Evolutionary conservation across 2,113 vertebrate genomes (phyloP), one percentile per base, ranked within the genome.

Genomic region (Pangasianodon hypophthalmus): DNA sequence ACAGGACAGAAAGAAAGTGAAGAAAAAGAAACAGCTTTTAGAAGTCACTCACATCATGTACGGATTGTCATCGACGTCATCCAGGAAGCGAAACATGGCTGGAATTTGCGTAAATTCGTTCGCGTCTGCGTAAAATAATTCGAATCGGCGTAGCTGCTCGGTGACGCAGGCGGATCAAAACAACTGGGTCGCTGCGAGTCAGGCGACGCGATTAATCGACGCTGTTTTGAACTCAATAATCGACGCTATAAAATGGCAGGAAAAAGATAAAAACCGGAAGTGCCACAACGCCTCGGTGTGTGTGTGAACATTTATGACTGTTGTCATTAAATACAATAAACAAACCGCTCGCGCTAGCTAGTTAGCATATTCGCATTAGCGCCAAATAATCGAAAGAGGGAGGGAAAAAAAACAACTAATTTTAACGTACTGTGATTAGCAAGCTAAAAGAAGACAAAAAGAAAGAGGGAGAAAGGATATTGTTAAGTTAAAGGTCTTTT

Each of bases 81-180:
- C 95, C 91, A 96, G 91, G 93, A 94, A 97, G 56, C 96, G 96
- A 94, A 96, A 97, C 96, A 97, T 97, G 91, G 90, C 95, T 46
- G 9, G 32, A 77, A 77, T 52, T 58, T 62, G 79, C 18, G 60
- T 3, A 5, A 85, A 85, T 41, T 60, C 44, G 48, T 58, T 62
- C 13, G n/a, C 73, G 21, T 58, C 56, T 24, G 64, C 16, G 79
- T 48, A 7, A 48, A 11, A 18, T 41, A 71, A 41, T 54, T 58
- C 6, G 48, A 44, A 37, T 50, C 41, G 10, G 46, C 56, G 41
- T 10, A 21, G 41, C 19, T 0, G 44, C 26, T n/a, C 29, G 29
- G 8, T 56, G 19, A 24, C 26, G 77, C 77, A n/a, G 26, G 11
- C 77, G 77, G 26, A 62, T 44, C 52, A 58, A 56, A 83, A 58